Percentiles rank a stretch among this genome's conserved stretches.
Evolutionary conservation across 1,140 invertebrate genomes (phyloP).

Genomic region (Drosophila sucinea): DNA sequence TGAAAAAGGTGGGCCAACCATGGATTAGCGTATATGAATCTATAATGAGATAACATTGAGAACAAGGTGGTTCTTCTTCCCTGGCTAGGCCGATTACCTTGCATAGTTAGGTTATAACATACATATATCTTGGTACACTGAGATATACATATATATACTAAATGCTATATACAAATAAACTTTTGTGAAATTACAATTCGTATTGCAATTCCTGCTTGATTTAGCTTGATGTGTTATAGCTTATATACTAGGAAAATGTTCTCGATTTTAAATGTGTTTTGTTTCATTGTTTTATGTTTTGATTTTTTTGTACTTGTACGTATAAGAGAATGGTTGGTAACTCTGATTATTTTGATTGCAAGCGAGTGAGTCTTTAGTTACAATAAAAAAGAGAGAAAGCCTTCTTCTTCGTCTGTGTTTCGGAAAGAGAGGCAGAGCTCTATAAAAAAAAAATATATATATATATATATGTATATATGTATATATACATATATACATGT

Average conservation of each 20-base stretch:
- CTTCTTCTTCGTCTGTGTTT: neutral
- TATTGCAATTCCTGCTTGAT: neutral
- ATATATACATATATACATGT: neutral
- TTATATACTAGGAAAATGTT: conserved; percentile 4
- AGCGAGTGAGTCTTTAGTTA: conserved; percentile 33
- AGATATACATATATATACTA: conserved; percentile 26
- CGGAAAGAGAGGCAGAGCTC: conserved; percentile 4
- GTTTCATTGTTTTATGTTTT: conserved; percentile 36
- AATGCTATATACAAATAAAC: conserved; percentile 31
- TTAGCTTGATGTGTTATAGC: neutral
- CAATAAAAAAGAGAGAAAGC: conserved; percentile 18
- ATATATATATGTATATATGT: neutral
- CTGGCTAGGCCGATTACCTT: conserved; percentile 10
- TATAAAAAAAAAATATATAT: neutral
- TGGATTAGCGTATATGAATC: neutral
- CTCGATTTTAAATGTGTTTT: conserved; percentile 10
- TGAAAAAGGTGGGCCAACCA: neutral
- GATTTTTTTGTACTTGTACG: conserved; percentile 52
- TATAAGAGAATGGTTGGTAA: conserved; percentile 42
- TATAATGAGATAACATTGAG: conserved; percentile 5
- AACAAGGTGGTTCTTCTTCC: conserved; percentile 1
- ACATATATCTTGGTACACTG: conserved; percentile 34
- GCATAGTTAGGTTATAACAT: conserved; percentile 4
- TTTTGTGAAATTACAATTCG: neutral
- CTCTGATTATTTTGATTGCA: conserved; percentile 33